These are phyloP conservation scores for Bryconaethiops microstoma DNA, from an alignment of 2,797 vertebrate genomes.

Conservation along the genomic window DNA sequence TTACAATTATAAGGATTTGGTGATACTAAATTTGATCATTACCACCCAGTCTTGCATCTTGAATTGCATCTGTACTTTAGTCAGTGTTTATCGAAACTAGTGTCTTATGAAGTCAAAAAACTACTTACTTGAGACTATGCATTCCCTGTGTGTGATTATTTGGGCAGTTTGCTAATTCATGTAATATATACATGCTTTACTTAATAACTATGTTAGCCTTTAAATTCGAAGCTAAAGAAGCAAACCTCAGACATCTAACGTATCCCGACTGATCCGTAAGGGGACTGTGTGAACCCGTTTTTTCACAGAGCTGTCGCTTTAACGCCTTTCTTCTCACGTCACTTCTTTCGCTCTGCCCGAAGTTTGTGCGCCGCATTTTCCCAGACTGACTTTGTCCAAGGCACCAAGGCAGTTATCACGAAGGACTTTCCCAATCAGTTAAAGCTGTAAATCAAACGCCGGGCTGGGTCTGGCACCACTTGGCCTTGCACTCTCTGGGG, in stretches of 20 bases:
- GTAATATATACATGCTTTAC: not conserved
- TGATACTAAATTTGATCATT: no score
- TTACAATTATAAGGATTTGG: no score
- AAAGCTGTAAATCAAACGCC: constrained; percentile 55
- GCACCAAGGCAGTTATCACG: constrained; percentile 30
- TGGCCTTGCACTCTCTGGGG: constrained; percentile 40
- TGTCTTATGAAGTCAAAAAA: no score
- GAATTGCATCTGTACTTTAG: no score
- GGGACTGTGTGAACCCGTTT: not conserved
- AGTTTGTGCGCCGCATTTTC: not conserved
- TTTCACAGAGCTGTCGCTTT: not conserved
- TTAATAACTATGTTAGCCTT: not conserved
- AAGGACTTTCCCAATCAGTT: constrained; percentile 40
- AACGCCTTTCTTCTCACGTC: not conserved
- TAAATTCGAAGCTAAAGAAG: not conserved
- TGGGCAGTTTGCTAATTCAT: no score
- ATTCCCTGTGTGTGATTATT: no score
- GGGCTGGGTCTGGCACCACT: constrained; percentile 49
- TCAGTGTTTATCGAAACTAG: no score
- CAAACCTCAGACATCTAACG: not conserved
- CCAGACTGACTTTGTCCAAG: constrained; percentile 2
- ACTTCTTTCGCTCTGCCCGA: not conserved
- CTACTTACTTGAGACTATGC: no score
- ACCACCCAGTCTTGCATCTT: no score
- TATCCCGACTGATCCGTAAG: not conserved